Evolutionary conservation across 2,888 invertebrate species (phyloP).

Genomic region (Tenodera sinensis): DNA sequence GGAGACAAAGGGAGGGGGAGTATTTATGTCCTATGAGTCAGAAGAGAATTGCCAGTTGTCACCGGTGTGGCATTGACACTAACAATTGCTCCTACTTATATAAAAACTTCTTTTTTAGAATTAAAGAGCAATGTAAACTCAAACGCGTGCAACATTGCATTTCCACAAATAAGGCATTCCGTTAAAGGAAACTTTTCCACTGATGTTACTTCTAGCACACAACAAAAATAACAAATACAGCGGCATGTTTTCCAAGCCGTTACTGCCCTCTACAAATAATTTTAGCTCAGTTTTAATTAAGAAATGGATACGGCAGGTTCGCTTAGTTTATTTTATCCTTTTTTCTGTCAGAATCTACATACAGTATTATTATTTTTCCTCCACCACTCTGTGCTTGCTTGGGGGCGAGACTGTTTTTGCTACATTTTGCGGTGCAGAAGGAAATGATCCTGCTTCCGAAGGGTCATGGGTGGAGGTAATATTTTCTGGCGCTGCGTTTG

Average conservation of each 20-base stretch:
- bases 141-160: neutral
- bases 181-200: neutral
- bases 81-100: too few relatives aligned
- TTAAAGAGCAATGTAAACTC: neutral
- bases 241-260: neutral
- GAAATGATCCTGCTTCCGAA: neutral
- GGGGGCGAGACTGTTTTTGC: neutral
- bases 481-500: neutral
- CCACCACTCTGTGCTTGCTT: neutral
- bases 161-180: neutral
- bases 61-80: too few relatives aligned
- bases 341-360: neutral
- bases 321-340: neutral
- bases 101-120: too few relatives aligned
- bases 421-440: neutral
- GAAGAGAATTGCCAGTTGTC: too few relatives aligned
- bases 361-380: neutral
- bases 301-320: neutral
- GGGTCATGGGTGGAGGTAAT: neutral
- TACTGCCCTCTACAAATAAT: neutral
- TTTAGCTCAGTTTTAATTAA: neutral
- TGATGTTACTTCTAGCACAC: neutral
- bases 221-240: neutral
- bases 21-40: too few relatives aligned
- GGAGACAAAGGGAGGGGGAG: too few relatives aligned